Conservation (phyloP, 1,140 invertebrate genomes). For the Cydia strobilella region DNA sequence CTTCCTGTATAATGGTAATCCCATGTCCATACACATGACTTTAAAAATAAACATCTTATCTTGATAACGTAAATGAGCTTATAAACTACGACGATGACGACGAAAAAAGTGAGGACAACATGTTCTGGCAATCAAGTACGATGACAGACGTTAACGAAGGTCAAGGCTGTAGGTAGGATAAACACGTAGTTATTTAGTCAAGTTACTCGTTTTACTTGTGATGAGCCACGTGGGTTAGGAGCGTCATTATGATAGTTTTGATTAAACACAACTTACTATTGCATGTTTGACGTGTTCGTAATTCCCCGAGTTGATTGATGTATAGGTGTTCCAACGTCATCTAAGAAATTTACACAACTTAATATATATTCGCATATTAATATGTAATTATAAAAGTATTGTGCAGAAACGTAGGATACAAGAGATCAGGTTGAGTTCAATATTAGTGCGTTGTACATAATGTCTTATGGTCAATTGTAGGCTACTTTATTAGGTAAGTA, state of each 20-base stretch:
- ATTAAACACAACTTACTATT: not conserved
- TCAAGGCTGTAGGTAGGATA: slow-evolving; percentile 21
- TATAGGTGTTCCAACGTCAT: not conserved
- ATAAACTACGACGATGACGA: slow-evolving; percentile 1
- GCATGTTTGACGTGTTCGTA: not conserved
- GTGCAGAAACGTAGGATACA: not conserved
- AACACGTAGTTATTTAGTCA: slow-evolving; percentile 20
- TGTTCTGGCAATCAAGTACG: slow-evolving; percentile 27
- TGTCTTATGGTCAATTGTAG: no score
- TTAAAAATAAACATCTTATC: no score
- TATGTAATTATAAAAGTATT: not conserved
- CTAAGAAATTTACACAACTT: no score
- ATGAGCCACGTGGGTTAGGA: not conserved
- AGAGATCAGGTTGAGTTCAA: not conserved
- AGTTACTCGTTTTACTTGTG: slow-evolving; percentile 11
- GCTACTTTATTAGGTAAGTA: not conserved
- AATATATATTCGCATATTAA: no score
- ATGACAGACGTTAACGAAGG: slow-evolving; percentile 25
- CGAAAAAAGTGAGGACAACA: slow-evolving; percentile 26
- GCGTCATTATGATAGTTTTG: not conserved
- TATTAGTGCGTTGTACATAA: not conserved
- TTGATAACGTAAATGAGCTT: not conserved
- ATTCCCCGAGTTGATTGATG: not conserved
- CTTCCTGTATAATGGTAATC: no score
- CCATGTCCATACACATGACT: no score